Percentiles rank a stretch among this genome's conserved stretches.
phyloP scores from a whole-genome alignment of 2,888 invertebrate species.

The Rhabditophanes sp. region DNA sequence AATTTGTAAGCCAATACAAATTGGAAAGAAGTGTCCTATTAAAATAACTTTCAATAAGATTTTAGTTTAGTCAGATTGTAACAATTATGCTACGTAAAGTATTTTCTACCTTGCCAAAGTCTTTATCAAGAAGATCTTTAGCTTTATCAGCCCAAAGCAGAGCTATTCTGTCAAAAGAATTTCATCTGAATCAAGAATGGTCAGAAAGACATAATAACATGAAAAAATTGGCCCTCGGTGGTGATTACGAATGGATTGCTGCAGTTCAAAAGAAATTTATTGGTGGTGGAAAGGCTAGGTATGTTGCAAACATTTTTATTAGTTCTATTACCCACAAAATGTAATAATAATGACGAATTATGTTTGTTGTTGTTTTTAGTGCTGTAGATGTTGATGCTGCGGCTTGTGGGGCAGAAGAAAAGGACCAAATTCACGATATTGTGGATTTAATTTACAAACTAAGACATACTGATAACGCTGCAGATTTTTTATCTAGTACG shows the following conservation, averaged over 20 bases:
- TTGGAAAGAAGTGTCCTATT: too few species aligned
- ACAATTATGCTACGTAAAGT: too few species aligned
- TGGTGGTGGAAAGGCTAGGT: conserved; percentile 32
- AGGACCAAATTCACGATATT: conserved; percentile 34
- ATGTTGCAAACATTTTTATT: too few species aligned
- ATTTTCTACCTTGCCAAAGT: too few species aligned
- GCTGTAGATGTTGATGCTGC: conserved; percentile 41
- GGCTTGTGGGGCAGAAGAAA: conserved; percentile 27
- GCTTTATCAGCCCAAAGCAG: too few species aligned
- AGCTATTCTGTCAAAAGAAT: conserved; percentile 9
- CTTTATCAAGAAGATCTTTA: too few species aligned
- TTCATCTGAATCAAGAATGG: conserved; percentile 15
- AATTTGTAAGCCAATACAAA: too few species aligned
- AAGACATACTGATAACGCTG: conserved; percentile 54
- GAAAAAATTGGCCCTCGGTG: conserved; percentile 21
- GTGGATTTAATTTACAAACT: conserved; percentile 46
- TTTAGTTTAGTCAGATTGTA: too few species aligned
- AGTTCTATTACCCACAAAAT: too few species aligned
- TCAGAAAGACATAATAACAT: conserved; percentile 19
- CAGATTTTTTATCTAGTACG: conserved; percentile 62
- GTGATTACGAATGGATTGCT: conserved; percentile 40
- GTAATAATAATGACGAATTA: too few species aligned
- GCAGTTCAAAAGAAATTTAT: conserved; percentile 40
- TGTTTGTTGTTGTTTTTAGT: conserved; percentile 15
- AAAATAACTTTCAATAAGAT: too few species aligned